A percentile compares a stretch with the other conserved stretches of the same genome.
These are phyloP conservation scores for Sylvicola fuscatus DNA, from an alignment of 2,888 invertebrate genomes.

Conservation along the genomic window DNA sequence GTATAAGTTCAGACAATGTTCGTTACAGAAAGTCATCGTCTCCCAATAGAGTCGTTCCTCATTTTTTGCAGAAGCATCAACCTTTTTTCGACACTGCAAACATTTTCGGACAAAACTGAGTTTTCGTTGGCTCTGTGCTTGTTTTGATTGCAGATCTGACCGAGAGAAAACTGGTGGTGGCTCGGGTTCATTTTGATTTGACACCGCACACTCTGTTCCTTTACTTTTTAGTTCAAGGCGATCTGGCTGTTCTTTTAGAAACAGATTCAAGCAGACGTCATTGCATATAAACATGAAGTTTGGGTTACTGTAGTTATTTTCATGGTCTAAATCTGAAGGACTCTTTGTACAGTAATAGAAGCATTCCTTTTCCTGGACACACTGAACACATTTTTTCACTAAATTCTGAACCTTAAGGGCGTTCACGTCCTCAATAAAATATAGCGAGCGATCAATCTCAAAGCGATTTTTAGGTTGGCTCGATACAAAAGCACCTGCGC, in stretches of 20 bases:
- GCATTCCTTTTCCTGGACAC: slow-evolving; percentile 28
- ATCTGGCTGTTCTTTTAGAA: slow-evolving; percentile 26
- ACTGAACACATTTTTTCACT: slow-evolving; percentile 27
- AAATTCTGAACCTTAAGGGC: slow-evolving; percentile 6
- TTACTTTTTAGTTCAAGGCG: slow-evolving; percentile 18
- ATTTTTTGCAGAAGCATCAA: slow-evolving; percentile 14
- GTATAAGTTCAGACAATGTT: slow-evolving; percentile 62
- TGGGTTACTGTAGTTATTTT: too few relatives aligned
- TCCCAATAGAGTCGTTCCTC: slow-evolving; percentile 49
- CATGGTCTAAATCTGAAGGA: too few relatives aligned
- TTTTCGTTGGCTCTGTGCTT: slow-evolving; percentile 34
- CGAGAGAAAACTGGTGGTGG: slow-evolving; percentile 17
- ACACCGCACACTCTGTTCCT: slow-evolving; percentile 22
- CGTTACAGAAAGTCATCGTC: slow-evolving; percentile 85
- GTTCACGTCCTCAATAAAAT: slow-evolving; percentile 26
- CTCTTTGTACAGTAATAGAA: slow-evolving; percentile 20
- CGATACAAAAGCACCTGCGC: slow-evolving; percentile 31
- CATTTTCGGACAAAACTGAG: slow-evolving; percentile 35
- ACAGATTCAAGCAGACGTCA: slow-evolving; percentile 31
- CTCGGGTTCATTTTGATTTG: background rate
- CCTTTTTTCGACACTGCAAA: slow-evolving; percentile 30
- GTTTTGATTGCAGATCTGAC: slow-evolving; percentile 34
- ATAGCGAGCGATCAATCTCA: slow-evolving; percentile 28
- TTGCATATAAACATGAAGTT: slow-evolving; percentile 28
- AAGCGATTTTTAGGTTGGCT: slow-evolving; percentile 33